phyloP scores from a whole-genome alignment of 2,113 vertebrate species.

The Hucho hucho region DNA sequence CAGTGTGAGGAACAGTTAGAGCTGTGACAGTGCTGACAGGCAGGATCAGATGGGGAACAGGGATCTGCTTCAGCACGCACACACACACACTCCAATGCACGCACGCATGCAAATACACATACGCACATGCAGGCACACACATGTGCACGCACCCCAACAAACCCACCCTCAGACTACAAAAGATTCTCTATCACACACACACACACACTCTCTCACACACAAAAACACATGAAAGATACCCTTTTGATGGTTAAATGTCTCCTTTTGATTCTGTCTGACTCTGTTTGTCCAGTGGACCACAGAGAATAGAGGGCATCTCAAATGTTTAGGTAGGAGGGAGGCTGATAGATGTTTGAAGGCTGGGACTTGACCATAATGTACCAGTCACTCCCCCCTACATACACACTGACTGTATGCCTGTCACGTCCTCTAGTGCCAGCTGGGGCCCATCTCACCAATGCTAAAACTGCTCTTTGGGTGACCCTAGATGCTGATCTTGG shows the following conservation, averaged over 20 bases:
- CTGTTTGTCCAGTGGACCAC: slow-evolving; percentile 31
- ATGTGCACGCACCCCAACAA: neutral
- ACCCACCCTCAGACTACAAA: slow-evolving; percentile 12
- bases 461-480: too few relatives aligned
- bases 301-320: slow-evolving; percentile 5
- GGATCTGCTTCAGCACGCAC: neutral
- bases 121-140: neutral
- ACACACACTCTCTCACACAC: neutral
- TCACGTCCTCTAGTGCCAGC: slow-evolving; percentile 40
- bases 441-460: too few relatives aligned
- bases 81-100: slow-evolving; percentile 15
- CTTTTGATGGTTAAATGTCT: slow-evolving; percentile 50
- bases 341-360: too few relatives aligned
- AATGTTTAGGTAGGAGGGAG: neutral
- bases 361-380: neutral
- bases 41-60: slow-evolving; percentile 44
- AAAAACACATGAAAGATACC: slow-evolving; percentile 20
- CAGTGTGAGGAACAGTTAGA: slow-evolving; percentile 7
- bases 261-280: slow-evolving; percentile 27
- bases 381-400: neutral
- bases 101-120: neutral
- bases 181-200: too few relatives aligned
- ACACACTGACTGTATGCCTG: slow-evolving; percentile 39
- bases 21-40: slow-evolving; percentile 29
- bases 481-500: too few relatives aligned